Evolutionary conservation across 2,888 invertebrate genomes (phyloP).

Genomic region (Ochropacha duplaris): DNA sequence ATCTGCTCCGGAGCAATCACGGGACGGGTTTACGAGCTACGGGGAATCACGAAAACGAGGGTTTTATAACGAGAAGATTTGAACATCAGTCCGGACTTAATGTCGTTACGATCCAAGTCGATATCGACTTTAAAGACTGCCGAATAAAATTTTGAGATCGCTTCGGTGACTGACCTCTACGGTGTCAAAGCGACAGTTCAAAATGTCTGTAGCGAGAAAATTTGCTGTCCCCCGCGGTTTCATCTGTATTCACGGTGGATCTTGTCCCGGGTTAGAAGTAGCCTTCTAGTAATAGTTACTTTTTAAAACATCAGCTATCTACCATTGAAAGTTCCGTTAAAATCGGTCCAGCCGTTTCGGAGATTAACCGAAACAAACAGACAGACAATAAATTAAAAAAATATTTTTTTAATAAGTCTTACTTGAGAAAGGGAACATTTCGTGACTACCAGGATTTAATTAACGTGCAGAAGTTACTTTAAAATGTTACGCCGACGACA

Average conservation of each 20-base stretch:
- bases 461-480: neutral
- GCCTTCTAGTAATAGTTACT: no score
- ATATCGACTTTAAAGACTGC: conserved; percentile 1
- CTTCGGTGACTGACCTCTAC: conserved; percentile 1
- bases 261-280: no score
- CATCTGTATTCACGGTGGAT: no score
- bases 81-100: conserved; percentile 11
- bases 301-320: no score
- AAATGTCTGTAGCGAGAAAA: neutral
- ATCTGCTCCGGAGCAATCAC: conserved; percentile 8
- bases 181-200: neutral
- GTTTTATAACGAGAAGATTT: conserved; percentile 16
- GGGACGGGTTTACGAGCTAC: conserved; percentile 10
- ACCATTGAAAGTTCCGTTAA: no score
- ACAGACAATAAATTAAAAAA: no score
- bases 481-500: neutral
- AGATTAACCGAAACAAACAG: no score
- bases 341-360: no score
- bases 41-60: conserved; percentile 6
- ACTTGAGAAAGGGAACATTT: no score
- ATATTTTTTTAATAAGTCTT: no score
- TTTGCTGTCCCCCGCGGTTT: no score
- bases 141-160: neutral
- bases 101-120: conserved; percentile 1
- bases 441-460: neutral